A percentile compares a stretch with the other conserved stretches of the same genome.
These are phyloP conservation scores for Eulemur macaco DNA, from an alignment of 2,113 vertebrate genomes.

Conservation along the genomic window DNA sequence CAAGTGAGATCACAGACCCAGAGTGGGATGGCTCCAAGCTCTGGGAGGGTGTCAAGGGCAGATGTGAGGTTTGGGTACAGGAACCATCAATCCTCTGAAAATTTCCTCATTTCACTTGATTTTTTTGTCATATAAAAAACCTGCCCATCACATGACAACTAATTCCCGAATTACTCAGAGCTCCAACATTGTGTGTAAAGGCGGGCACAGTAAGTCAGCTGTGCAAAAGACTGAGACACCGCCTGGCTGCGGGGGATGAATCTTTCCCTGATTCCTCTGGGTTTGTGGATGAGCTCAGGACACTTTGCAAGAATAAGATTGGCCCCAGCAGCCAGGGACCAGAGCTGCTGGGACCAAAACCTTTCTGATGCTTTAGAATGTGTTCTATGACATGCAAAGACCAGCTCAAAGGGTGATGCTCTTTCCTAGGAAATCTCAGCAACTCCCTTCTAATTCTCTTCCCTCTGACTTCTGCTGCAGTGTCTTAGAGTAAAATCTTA, in stretches of 20 bases:
- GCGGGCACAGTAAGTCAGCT: neutral
- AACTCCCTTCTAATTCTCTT: neutral
- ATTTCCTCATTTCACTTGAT: neutral
- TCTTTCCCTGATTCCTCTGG: neutral
- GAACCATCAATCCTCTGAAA: neutral
- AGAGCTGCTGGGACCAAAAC: neutral
- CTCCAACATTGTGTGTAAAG: neutral
- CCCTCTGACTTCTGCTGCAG: neutral
- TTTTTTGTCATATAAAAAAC: neutral
- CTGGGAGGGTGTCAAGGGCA: neutral
- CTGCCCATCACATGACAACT: neutral
- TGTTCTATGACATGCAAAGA: neutral
- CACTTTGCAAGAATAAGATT: neutral
- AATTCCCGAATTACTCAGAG: neutral
- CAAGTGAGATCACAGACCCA: constrained; percentile 40
- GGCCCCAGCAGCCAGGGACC: neutral
- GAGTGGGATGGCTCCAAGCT: neutral
- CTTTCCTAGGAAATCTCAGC: neutral
- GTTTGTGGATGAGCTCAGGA: neutral
- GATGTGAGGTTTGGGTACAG: neutral
- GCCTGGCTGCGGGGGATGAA: neutral
- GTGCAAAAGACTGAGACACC: accelerated
- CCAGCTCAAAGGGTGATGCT: neutral
- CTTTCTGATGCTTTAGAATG: neutral
- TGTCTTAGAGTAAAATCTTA: neutral